Evolutionary conservation across 2,888 invertebrate genomes (phyloP).

Genomic region (Tenthredo scrophulariae): DNA sequence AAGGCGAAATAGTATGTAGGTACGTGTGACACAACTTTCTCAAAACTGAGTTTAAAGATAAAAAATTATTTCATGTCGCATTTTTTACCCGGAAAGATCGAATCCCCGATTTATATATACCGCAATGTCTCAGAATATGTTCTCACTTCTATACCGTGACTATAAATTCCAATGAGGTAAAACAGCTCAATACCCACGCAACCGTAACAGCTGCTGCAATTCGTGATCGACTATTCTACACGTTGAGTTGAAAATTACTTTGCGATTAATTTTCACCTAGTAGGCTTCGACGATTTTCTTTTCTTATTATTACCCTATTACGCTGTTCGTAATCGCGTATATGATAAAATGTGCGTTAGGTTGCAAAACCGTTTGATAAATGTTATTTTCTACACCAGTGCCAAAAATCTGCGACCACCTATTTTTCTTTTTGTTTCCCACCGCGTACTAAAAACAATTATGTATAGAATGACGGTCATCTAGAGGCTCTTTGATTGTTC

Average conservation of each 20-base stretch:
- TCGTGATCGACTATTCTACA: neutral
- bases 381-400: neutral
- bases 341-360: neutral
- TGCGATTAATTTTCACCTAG: neutral
- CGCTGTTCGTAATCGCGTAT: neutral
- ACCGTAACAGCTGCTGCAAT: neutral
- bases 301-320: neutral
- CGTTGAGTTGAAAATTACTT: neutral
- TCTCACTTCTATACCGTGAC: neutral
- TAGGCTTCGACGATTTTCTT: neutral
- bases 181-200: neutral
- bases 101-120: neutral
- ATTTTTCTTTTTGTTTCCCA: neutral
- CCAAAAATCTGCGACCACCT: neutral
- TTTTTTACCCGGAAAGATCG: neutral
- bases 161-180: neutral
- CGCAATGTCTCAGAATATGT: neutral
- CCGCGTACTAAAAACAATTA: neutral
- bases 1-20: neutral
- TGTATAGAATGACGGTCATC: neutral
- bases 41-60: neutral
- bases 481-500: neutral
- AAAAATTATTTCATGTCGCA: neutral
- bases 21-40: neutral
- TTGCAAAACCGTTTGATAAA: neutral